These are phyloP conservation scores for Bombus picipes DNA, from an alignment of 1,140 invertebrate species.

Conservation along the genomic window DNA sequence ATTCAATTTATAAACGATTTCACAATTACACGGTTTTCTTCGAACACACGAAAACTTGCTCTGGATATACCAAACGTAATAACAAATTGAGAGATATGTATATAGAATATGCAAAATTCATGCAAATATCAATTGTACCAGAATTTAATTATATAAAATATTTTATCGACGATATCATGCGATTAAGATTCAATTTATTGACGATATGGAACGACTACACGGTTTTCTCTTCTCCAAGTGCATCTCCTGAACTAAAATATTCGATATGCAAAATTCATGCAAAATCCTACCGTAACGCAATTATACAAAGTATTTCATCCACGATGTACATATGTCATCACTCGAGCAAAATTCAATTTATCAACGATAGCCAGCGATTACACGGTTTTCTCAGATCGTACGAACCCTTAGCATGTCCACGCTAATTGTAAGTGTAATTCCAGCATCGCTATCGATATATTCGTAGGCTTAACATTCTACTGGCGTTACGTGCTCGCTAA, in stretches of 20 bases:
- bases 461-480: constrained; percentile 3
- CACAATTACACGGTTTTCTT: neutral
- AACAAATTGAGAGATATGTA: no score
- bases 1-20: neutral
- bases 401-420: neutral
- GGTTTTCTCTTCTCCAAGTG: neutral
- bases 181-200: neutral
- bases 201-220: neutral
- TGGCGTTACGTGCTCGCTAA: neutral
- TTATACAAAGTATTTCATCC: neutral
- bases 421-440: neutral
- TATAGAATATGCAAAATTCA: no score
- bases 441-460: neutral
- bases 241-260: no score
- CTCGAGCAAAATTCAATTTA: neutral
- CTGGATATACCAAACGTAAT: neutral
- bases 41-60: no score
- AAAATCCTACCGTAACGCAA: neutral
- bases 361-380: neutral
- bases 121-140: neutral
- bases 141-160: neutral
- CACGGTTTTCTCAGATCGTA: neutral
- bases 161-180: neutral
- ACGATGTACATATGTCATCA: neutral
- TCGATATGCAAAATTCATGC: neutral